Evolutionary conservation across 2,113 vertebrate species (phyloP).

Genomic region (Scomber japonicus): DNA sequence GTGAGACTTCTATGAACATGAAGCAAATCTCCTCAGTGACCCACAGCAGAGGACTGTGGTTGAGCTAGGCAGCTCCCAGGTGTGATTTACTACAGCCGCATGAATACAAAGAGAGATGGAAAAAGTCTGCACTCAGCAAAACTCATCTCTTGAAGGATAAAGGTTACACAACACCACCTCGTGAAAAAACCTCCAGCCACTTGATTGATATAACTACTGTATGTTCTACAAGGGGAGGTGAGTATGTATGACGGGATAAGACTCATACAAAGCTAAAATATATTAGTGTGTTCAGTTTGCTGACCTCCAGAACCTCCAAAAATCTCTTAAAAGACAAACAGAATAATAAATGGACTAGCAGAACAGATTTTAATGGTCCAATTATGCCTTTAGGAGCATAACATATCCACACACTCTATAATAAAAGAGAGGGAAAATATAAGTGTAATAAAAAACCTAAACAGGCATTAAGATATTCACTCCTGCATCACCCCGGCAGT

Average conservation of each 20-base stretch:
- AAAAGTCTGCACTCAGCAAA: conserved; percentile 37
- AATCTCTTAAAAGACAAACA: conserved; percentile 25
- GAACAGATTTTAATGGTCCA: conserved; percentile 26
- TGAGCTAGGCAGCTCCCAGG: conserved; percentile 38
- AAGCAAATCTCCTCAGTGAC: conserved; percentile 23
- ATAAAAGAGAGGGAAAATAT: conserved; percentile 38
- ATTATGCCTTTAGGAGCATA: conserved; percentile 40
- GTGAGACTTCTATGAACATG: conserved; percentile 11
- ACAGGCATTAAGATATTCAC: conserved; percentile 26
- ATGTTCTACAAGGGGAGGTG: conserved; percentile 8
- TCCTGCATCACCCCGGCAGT: conserved; percentile 28
- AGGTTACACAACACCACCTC: conserved; percentile 28
- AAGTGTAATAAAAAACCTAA: conserved; percentile 4
- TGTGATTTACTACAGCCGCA: conserved; percentile 38
- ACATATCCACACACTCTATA: conserved; percentile 28
- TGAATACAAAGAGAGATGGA: conserved; percentile 35
- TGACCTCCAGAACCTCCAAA: conserved; percentile 23
- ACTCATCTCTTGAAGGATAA: conserved; percentile 4
- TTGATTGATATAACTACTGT: neutral
- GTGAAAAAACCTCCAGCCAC: conserved; percentile 1
- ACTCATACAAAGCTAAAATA: conserved; percentile 10
- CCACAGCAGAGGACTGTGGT: conserved; percentile 21
- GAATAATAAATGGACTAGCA: conserved; percentile 36
- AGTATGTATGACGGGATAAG: conserved; percentile 14
- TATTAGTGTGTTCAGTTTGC: neutral